Evolutionary conservation across 2,113 vertebrate species (phyloP).

Genomic region (Eubucco bourcierii): DNA sequence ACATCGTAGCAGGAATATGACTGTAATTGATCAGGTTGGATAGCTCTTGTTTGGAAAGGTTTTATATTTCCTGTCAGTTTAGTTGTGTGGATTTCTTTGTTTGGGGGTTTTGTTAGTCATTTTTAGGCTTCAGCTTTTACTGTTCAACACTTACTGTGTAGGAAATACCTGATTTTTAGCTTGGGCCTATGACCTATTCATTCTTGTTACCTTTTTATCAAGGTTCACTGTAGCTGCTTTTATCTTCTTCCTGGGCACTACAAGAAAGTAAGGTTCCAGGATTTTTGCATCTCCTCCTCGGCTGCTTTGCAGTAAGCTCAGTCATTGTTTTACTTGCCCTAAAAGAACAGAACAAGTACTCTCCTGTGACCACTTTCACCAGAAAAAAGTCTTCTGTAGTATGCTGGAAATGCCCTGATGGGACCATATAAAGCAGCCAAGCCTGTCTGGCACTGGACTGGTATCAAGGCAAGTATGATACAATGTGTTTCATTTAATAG

Average conservation of each 20-base stretch:
- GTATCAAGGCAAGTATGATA: not conserved
- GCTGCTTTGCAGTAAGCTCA: not conserved
- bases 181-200: too few relatives aligned
- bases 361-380: not conserved
- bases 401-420: not conserved
- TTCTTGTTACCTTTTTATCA: not conserved
- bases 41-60: slow-evolving; percentile 28
- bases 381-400: not conserved
- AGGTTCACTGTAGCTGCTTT: not conserved
- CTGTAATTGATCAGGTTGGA: not conserved
- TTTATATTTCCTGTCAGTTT: slow-evolving; percentile 54
- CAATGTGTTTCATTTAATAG: not conserved
- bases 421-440: not conserved
- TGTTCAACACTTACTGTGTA: not conserved
- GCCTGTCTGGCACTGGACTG: not conserved
- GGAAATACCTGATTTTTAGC: not conserved
- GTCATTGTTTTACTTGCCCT: not conserved
- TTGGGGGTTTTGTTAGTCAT: not conserved
- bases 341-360: not conserved
- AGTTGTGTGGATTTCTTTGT: not conserved
- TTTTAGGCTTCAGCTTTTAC: slow-evolving; percentile 26
- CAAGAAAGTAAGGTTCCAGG: not conserved
- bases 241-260: not conserved
- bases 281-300: not conserved
- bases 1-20: not conserved